Base-by-base conservation (phyloP, 2,888 invertebrate genomes). In the Netelia fuscicornis region DNA sequence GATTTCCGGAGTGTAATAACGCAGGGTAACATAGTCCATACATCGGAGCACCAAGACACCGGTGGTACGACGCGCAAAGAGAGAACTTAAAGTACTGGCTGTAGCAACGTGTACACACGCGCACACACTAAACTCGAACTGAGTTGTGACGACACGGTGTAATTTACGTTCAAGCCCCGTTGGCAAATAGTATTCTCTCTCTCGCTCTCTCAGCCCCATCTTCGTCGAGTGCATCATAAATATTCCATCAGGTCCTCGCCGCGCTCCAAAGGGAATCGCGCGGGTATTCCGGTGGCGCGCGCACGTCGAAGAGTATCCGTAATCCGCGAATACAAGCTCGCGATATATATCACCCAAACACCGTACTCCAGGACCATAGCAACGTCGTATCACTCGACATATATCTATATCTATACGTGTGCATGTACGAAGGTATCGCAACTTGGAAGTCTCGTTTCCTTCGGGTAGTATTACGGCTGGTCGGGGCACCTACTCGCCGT, bases 151-250 rank as follows among this genome's bases (percentile, higher is more conserved):
- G 81, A 78, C 81, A 58, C 37, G 23, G 67, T 77, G 84, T 81
- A 84, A 84, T 84, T 84, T 77, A 84, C 72, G 81, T 84, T 81
- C 77, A 62, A 67, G 72, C 60, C 54, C 79, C 64, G 74, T 75
- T 79, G 70, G 79, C 79, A 83, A 83, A 83, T 83, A 79, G 37
- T 70, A 44, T 25, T 42, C 81, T 67, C 8, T 20, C 20, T 56
- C 58, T 58, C 58, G 5, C 17, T 13, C n/a, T 25, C 44, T 23
- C n/a, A 2, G 1, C 13, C 11, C 13, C 48, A 48, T 48, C 48
- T 60, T 67, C 72, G 74, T 72, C 65, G 48, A 67, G 85, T 77
- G 84, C 72, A 67, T 86, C 84, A 84, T 84, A 84, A 86, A 86
- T 84, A 86, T 86, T 86, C 86, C 84, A 81, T 84, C 80, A 65